These are phyloP conservation scores for Drosophila arawakana DNA, from an alignment of 1,140 invertebrate species.

Conservation along the genomic window DNA sequence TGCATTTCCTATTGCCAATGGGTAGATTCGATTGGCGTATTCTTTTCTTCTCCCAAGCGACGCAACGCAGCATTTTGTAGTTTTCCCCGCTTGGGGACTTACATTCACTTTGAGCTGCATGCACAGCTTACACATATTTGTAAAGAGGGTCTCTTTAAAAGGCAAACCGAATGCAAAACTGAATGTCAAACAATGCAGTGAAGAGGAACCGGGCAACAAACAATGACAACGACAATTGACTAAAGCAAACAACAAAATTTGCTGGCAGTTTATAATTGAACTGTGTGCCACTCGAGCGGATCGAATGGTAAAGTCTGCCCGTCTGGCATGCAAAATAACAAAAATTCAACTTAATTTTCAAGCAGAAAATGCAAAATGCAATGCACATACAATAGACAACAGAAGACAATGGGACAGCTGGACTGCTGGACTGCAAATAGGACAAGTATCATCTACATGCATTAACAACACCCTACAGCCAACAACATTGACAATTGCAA, in stretches of 20 bases:
- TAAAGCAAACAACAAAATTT: slow-evolving; percentile 56
- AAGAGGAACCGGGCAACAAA: slow-evolving; percentile 40
- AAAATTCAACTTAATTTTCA: slow-evolving; percentile 75
- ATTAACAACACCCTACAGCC: slow-evolving; percentile 36
- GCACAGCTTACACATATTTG: not conserved
- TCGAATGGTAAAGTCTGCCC: slow-evolving; percentile 49
- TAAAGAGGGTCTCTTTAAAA: slow-evolving; percentile 53
- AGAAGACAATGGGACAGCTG: not conserved
- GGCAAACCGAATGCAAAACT: slow-evolving; percentile 18
- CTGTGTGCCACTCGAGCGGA: slow-evolving; percentile 67
- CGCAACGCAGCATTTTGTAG: slow-evolving; percentile 46
- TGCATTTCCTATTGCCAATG: slow-evolving; percentile 78
- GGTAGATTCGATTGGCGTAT: slow-evolving; percentile 35
- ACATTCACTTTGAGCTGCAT: slow-evolving; percentile 64
- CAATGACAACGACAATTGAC: slow-evolving; percentile 34
- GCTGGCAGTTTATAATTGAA: slow-evolving; percentile 75
- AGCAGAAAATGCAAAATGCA: slow-evolving; percentile 31
- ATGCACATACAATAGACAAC: slow-evolving; percentile 30
- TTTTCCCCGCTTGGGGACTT: slow-evolving; percentile 51
- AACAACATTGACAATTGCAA: slow-evolving; percentile 44
- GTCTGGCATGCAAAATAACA: slow-evolving; percentile 57
- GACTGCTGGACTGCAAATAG: not conserved
- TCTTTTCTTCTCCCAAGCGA: slow-evolving; percentile 2
- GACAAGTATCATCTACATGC: slow-evolving; percentile 39
- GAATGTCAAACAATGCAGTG: slow-evolving; percentile 31